Evolutionary conservation across 2,888 invertebrate species (phyloP), one percentile per base, ranked within the genome.

Genomic region (Phyllotreta cruciferae): DNA sequence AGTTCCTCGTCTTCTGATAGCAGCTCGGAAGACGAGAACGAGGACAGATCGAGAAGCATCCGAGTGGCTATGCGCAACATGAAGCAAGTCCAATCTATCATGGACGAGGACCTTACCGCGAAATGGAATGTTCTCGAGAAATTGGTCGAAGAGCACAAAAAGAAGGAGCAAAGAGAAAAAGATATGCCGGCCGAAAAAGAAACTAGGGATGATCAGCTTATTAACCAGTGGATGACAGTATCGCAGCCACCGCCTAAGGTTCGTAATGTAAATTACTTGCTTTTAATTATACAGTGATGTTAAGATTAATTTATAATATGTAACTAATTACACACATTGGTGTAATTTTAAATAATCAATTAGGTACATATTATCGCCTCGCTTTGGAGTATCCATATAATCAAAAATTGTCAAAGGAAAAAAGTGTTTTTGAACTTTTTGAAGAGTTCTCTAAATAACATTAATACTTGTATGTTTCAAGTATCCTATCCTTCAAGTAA

Each of bases 41-140:
- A 76, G 37, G 85, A 86, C 68, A 83, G 82, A 64, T 84, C 85
- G 0, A 83, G 85, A 68, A 88, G 88, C 49, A 88, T 88, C 71
- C 84, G 88, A 4, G 87, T 89, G 0, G 84, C 87, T 0, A 88
- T 89, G 88, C 83, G 87, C 41, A 88, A 88, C 70, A 80, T 83
- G 50, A 81, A 83, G 41, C 65, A 83, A 50, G 83, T 82, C 0
- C 83, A 84, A 67, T 80, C 80, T 34, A 82, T 83, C 24, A 75
- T 83, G 67, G 81, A 82, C 62, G 81, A 83, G 64, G 81, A 83
- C 64, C 76, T 83, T 37, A 81, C 75, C 2, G 77, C 74, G n/a
- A 81, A 79, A 66, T 77, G 80, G 77, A 80, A 75, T 67, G 80
- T 77, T 70, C 77, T 74, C 74, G 84, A 84, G 73, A 80, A 72